Percentiles rank a stretch among this genome's conserved stretches.
Evolutionary conservation across 2,888 invertebrate genomes (phyloP).

Genomic region (Fragum whitleyi): DNA sequence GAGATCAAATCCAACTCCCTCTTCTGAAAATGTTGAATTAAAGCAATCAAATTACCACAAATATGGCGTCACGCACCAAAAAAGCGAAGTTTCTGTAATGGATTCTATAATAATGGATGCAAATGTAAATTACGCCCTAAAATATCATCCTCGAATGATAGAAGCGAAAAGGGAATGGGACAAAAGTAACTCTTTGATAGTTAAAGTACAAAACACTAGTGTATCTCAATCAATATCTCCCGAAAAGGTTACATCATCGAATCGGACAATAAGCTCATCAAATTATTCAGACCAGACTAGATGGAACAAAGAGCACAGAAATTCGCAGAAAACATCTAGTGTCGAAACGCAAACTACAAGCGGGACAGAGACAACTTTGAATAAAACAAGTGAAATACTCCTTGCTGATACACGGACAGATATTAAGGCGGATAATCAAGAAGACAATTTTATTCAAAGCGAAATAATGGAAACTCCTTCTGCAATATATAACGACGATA

Average conservation of each 20-base stretch:
- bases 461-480: too few relatives aligned
- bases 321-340: neutral
- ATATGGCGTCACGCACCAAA: neutral
- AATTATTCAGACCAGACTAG: neutral
- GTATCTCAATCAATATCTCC: slow-evolving; percentile 1
- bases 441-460: too few relatives aligned
- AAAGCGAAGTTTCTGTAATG: slow-evolving; percentile 14
- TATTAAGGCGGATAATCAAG: too few relatives aligned
- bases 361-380: neutral
- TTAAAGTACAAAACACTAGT: neutral
- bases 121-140: slow-evolving; percentile 24
- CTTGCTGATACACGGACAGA: neutral
- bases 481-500: too few relatives aligned
- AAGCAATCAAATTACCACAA: neutral
- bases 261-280: neutral
- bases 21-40: neutral
- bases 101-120: slow-evolving; percentile 33
- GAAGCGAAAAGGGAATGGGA: slow-evolving; percentile 30
- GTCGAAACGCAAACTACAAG: slow-evolving; percentile 1
- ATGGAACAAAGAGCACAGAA: neutral
- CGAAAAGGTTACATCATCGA: neutral
- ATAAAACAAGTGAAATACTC: neutral
- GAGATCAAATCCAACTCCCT: neutral
- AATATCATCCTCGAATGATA: slow-evolving; percentile 28
- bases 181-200: slow-evolving; percentile 5